These are phyloP conservation scores for Phrynocephalus vlangalii DNA, from an alignment of 2,797 vertebrate genomes.

Conservation along the genomic window DNA sequence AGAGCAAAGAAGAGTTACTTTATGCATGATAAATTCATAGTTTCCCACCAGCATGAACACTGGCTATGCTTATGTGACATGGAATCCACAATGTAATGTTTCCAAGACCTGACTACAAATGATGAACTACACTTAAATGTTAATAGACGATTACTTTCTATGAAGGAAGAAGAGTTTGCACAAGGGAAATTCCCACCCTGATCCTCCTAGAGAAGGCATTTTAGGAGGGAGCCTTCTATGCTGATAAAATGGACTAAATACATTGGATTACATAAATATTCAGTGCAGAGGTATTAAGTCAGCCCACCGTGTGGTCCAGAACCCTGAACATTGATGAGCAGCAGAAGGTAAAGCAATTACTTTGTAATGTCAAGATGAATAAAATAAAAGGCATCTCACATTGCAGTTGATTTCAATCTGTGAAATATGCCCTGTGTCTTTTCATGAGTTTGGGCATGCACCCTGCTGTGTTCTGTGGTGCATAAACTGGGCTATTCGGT, in stretches of 20 bases:
- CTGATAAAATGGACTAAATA: constrained; percentile 44
- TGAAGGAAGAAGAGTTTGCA: constrained; percentile 28
- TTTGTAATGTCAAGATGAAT: constrained; percentile 70
- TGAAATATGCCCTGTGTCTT: constrained; percentile 65
- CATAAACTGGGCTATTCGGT: constrained; percentile 45
- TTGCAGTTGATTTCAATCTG: constrained; percentile 76
- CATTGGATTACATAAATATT: constrained; percentile 61
- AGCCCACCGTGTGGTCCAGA: constrained; percentile 62
- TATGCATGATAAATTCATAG: too few species aligned
- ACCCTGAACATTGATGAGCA: constrained; percentile 68
- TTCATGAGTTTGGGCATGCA: constrained; percentile 60
- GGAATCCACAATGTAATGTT: too few species aligned
- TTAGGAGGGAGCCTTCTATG: constrained; percentile 43
- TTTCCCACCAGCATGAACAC: too few species aligned
- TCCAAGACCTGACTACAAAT: neutral
- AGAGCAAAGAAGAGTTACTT: too few species aligned
- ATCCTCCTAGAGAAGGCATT: constrained; percentile 42
- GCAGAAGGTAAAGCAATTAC: constrained; percentile 72
- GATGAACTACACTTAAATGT: neutral
- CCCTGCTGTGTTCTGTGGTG: constrained; percentile 46
- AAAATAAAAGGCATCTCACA: constrained; percentile 74
- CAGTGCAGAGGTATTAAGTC: constrained; percentile 56
- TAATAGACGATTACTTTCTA: neutral
- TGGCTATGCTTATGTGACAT: too few species aligned
- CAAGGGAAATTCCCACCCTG: constrained; percentile 33